Evolutionary conservation across 2,888 invertebrate genomes (phyloP).

Genomic region (Caenorhabditis sinica): DNA sequence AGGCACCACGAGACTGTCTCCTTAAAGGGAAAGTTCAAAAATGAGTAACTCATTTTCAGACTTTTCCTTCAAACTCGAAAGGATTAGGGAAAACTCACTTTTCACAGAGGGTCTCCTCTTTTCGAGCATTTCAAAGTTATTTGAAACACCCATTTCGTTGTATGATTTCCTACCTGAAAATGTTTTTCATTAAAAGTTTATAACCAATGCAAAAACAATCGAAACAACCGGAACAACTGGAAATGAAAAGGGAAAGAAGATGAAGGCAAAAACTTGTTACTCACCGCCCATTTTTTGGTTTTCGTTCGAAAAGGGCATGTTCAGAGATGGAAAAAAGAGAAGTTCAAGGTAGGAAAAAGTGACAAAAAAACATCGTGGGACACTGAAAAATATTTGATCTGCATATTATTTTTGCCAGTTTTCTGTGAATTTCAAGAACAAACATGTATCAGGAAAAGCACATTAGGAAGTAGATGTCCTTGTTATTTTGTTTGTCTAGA

Average conservation of each 20-base stretch:
- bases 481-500: constrained; percentile 16
- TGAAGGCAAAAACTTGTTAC: constrained; percentile 26
- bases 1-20: constrained; percentile 50
- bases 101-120: constrained; percentile 29
- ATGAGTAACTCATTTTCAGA: constrained; percentile 2
- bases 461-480: neutral
- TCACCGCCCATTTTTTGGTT: constrained; percentile 18
- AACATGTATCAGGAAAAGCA: neutral
- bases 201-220: constrained; percentile 12
- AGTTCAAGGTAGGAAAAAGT: neutral
- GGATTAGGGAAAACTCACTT: constrained; percentile 28
- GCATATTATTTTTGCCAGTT: neutral
- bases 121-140: constrained; percentile 54
- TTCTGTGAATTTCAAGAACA: neutral
- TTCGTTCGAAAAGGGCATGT: constrained; percentile 29
- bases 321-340: neutral
- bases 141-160: constrained; percentile 27
- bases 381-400: neutral
- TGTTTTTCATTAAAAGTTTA: neutral
- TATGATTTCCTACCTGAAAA: constrained; percentile 1
- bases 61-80: neutral
- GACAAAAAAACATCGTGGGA: neutral
- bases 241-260: neutral
- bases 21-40: constrained; percentile 37
- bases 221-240: constrained; percentile 12